Evolutionary conservation across 2,888 invertebrate species (phyloP).

Genomic region (Melieria crassipennis): DNA sequence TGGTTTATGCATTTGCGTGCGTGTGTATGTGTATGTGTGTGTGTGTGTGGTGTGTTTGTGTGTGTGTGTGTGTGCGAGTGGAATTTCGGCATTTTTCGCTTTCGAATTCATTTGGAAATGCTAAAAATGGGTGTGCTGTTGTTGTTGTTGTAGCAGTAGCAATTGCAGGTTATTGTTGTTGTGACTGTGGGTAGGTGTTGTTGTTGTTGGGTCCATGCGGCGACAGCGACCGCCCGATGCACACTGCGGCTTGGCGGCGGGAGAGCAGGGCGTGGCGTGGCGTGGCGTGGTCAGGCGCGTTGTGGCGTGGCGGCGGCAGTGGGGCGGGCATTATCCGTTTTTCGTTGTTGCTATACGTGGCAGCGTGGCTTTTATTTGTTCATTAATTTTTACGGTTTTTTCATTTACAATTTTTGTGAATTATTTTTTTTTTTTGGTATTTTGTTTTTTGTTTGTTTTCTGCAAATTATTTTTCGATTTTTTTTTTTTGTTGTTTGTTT

Average conservation of each 20-base stretch:
- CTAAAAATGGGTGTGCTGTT: conserved; percentile 8
- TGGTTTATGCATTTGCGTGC: background rate
- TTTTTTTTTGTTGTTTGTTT: conserved; percentile 36
- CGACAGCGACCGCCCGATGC: background rate
- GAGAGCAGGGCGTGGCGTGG: conserved; percentile 29
- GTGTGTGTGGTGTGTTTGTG: conserved; percentile 40
- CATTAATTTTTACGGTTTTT: conserved; percentile 28
- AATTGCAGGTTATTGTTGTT: conserved; percentile 1
- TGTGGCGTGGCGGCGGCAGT: too few species aligned
- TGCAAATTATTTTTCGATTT: conserved; percentile 44
- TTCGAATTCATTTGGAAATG: too few species aligned
- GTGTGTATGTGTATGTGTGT: conserved; percentile 34
- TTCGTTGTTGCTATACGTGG: conserved; percentile 44
- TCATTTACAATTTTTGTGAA: conserved; percentile 41
- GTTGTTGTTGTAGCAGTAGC: background rate
- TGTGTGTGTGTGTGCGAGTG: conserved; percentile 19
- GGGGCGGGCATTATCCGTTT: conserved; percentile 24
- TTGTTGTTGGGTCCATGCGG: conserved; percentile 8
- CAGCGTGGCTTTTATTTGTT: conserved; percentile 38
- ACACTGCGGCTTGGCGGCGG: background rate
- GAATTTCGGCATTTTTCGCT: too few species aligned
- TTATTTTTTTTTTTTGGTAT: conserved; percentile 31
- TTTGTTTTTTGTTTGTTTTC: conserved; percentile 23
- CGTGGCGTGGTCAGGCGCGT: too few species aligned
- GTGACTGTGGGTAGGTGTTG: too few species aligned